Evolutionary conservation across 1,140 invertebrate genomes (phyloP), one percentile per base, ranked within the genome.

Genomic region (Metaphire vulgaris): DNA sequence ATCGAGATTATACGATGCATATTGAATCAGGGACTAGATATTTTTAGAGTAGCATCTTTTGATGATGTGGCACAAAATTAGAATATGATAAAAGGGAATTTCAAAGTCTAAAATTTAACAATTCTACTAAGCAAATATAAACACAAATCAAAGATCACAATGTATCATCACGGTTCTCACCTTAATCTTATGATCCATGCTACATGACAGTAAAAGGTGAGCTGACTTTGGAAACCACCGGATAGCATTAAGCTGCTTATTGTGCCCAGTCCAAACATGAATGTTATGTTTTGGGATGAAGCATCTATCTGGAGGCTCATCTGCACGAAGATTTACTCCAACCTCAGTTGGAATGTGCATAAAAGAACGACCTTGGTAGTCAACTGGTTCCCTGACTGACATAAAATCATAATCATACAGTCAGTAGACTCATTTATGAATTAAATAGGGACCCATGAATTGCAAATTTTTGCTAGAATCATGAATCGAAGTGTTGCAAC

Each of bases 101-200:
- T n/a, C n/a, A n/a, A n/a, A n/a, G n/a, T n/a, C n/a, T n/a, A n/a
- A n/a, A n/a, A n/a, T n/a, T n/a, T n/a, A n/a, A n/a, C n/a, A n/a
- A n/a, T n/a, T n/a, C n/a, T n/a, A n/a, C n/a, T n/a, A n/a, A n/a
- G n/a, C n/a, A n/a, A n/a, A n/a, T n/a, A n/a, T n/a, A n/a, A n/a
- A 56, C 41, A 56, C 41, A 56, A 56, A 56, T 56, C 21, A 56
- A 56, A 56, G 41, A 56, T 56, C 41, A 56, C 6, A 12, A 21
- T 56, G 6, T 12, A 56, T 56, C 41, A 56, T 21, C 6, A 56
- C 21, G 41, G 6, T 56, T 28, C 31, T 33, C 15, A 93, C 91
- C 89, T 98, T 98, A 33, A 99, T 93, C 81, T 96, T 91, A 80
- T 91, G 92, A 86, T 99, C 98, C 96, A 99, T 98, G 82, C 95